These are phyloP conservation scores for Drosophila borborema DNA, from an alignment of 2,888 invertebrate genomes.

Conservation along the genomic window DNA sequence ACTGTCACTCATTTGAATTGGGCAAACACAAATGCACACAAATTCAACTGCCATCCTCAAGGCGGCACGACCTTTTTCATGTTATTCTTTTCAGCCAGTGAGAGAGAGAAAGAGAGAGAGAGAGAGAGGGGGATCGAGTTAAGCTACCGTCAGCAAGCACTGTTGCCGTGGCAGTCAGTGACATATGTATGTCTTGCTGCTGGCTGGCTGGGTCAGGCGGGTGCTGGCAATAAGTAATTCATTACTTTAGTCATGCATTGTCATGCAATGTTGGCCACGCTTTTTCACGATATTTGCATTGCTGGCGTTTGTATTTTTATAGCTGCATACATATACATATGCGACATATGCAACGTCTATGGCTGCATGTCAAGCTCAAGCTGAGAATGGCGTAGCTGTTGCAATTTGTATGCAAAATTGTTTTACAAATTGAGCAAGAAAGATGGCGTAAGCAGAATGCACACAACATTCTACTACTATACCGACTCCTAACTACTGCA, in stretches of 20 bases:
- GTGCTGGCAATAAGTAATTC: conserved; percentile 71
- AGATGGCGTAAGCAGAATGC: conserved; percentile 75
- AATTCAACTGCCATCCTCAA: conserved; percentile 59
- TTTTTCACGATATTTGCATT: conserved; percentile 63
- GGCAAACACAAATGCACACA: conserved; percentile 62
- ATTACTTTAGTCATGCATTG: conserved; percentile 80
- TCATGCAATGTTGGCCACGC: conserved; percentile 75
- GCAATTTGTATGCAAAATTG: conserved; percentile 81
- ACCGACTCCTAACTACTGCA: conserved; percentile 18
- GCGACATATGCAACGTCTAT: conserved; percentile 47
- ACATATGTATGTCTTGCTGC: conserved; percentile 65
- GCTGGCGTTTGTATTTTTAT: conserved; percentile 70
- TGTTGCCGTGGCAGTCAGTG: conserved; percentile 27
- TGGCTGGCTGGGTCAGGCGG: conserved; percentile 32
- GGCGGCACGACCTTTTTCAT: conserved; percentile 71
- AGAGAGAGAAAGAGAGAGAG: neutral
- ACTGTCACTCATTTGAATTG: conserved; percentile 74
- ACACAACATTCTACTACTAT: conserved; percentile 22
- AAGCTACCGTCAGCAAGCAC: conserved; percentile 8
- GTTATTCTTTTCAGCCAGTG: conserved; percentile 31
- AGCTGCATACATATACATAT: conserved; percentile 28
- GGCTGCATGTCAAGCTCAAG: conserved; percentile 62
- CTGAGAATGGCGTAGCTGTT: conserved; percentile 61
- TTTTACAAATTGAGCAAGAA: conserved; percentile 81
- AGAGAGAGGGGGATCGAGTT: neutral